Base-by-base conservation (phyloP, 2,797 vertebrate genomes). In the Chloroceryle amazona region DNA sequence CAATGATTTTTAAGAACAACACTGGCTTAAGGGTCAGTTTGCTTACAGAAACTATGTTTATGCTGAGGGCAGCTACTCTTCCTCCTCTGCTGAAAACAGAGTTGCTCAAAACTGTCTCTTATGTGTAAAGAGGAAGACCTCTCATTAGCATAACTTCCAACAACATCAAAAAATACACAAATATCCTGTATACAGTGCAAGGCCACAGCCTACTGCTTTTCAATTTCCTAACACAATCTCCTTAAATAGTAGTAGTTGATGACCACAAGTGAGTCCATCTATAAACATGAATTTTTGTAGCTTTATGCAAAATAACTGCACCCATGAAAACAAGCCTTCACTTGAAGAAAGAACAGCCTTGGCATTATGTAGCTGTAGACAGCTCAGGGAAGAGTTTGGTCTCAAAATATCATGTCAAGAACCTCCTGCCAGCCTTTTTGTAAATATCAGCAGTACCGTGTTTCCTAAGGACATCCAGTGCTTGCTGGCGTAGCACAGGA, bases 401-500 rank as follows among this genome's bases (percentile, higher is more conserved):
- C 39, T 67, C 65, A 11, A 54, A 22, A 3, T 4, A 51, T 98
- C 91, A 97, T 0, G 74, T 94, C 80, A 95, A 81, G 89, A 97
- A 97, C 66, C 75, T 94, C 67, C 90, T 95, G 76, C 11, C 65
- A 62, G 90, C 95, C 82, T 96, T 98, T 78, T 28, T 85, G 84
- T 98, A 92, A 46, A 65, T 33, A n/a, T 13, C 11, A 14, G 89
- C 83, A 2, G 42, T 57, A 5, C 98, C 97, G 0, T 99, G 98
- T 93, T 97, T 98, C 15, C 35, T 91, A 19, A 99, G 98, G 83
- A 99, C 96, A 29, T 97, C 96, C 89, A 96, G 83, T 13, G 99
- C 99, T 54, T 94, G 74, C 5, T 96, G 72, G 10, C 73, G 97
- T 28, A 99, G 89, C 16, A 97, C 91, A 9, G 92, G 96, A 1